Percentiles rank a stretch among this genome's conserved stretches.
phyloP scores from a whole-genome alignment of 2,888 invertebrate species.

The Trisateles emortualis region DNA sequence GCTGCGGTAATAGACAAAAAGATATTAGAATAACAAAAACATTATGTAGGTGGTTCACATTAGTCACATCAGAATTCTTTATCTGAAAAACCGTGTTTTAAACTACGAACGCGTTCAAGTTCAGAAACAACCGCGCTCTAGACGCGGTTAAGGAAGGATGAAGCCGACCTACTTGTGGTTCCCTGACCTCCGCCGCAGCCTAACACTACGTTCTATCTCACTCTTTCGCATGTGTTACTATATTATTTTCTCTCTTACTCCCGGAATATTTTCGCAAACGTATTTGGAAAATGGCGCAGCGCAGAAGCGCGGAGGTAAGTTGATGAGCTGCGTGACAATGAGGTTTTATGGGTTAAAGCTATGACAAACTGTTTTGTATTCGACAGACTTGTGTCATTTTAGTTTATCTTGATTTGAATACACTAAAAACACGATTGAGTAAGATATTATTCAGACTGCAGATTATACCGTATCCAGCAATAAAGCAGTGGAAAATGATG shows the following conservation, averaged over 20 bases:
- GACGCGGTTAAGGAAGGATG: constrained; percentile 81
- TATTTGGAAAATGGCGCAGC: constrained; percentile 79
- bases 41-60: constrained; percentile 32
- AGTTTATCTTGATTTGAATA: constrained; percentile 25
- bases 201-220: constrained; percentile 68
- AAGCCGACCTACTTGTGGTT: constrained; percentile 85
- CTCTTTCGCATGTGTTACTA: constrained; percentile 31
- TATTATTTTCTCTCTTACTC: constrained; percentile 68
- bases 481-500: not conserved
- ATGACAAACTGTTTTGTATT: constrained; percentile 38
- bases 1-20: constrained; percentile 8
- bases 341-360: constrained; percentile 61
- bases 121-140: constrained; percentile 70
- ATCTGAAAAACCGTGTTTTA: constrained; percentile 81
- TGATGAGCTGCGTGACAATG: constrained; percentile 68
- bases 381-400: constrained; percentile 27
- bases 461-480: not conserved
- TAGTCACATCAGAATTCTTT: constrained; percentile 53
- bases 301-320: constrained; percentile 62
- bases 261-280: constrained; percentile 85
- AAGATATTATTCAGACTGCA: constrained; percentile 15
- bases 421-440: constrained; percentile 5
- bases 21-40: constrained; percentile 18
- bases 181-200: constrained; percentile 84
- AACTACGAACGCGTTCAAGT: constrained; percentile 73